Conservation (phyloP, 2,888 invertebrate genomes). For the Octonoba sinensis region DNA sequence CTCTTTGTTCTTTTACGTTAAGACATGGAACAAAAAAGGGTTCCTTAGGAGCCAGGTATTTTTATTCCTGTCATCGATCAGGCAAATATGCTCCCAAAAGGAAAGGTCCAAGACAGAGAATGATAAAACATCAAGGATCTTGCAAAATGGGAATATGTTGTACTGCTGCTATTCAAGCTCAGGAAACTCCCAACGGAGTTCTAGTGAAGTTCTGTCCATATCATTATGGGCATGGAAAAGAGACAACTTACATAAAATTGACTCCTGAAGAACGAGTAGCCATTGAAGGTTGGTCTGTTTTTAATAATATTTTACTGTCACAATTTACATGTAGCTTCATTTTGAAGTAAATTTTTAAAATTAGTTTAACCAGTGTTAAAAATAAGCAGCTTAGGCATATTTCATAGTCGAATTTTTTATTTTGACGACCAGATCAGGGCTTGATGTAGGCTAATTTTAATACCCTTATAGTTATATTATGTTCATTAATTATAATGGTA, state of each 20-base stretch:
- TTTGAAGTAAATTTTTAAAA: too few relatives aligned
- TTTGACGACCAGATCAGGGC: too few relatives aligned
- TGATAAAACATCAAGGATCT: constrained; percentile 16
- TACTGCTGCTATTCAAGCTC: constrained; percentile 28
- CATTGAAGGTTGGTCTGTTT: constrained; percentile 29
- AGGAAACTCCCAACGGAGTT: constrained; percentile 17
- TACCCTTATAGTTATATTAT: too few relatives aligned
- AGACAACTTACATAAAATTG: constrained; percentile 28
- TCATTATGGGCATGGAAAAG: constrained; percentile 55
- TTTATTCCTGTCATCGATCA: constrained; percentile 40
- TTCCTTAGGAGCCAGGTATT: constrained; percentile 10
- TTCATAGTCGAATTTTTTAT: too few relatives aligned
- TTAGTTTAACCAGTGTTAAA: too few relatives aligned
- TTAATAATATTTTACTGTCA: background rate
- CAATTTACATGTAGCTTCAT: too few relatives aligned
- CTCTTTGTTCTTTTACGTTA: constrained; percentile 8
- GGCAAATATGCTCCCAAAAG: constrained; percentile 31
- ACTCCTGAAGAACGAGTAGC: constrained; percentile 32
- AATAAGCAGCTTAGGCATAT: too few relatives aligned
- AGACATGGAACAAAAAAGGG: constrained; percentile 26
- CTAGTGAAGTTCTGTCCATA: constrained; percentile 27
- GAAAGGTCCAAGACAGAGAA: constrained; percentile 6
- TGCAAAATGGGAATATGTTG: constrained; percentile 42
- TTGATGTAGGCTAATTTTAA: too few relatives aligned
- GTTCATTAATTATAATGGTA: too few relatives aligned